phyloP scores from a whole-genome alignment of 2,797 vertebrate genomes.

The Poecile montanus region DNA sequence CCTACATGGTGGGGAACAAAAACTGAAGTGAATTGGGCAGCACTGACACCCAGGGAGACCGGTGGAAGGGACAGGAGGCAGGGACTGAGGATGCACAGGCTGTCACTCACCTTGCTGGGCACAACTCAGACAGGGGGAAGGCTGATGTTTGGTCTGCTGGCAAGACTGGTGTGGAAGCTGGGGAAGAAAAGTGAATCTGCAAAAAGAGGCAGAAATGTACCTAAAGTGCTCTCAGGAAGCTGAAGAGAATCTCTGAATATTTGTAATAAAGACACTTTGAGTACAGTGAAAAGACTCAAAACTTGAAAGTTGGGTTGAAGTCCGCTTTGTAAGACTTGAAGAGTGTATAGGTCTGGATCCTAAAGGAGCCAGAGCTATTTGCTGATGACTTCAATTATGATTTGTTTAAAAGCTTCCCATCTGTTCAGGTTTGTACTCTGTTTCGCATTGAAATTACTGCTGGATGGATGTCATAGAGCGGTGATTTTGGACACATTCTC shows the following conservation, averaged over 20 bases:
- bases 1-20: neutral
- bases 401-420: conserved; percentile 49
- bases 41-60: accelerated
- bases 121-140: neutral
- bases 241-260: neutral
- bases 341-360: neutral
- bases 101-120: neutral
- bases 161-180: neutral
- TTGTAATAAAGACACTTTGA: neutral
- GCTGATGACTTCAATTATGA: neutral
- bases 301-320: neutral
- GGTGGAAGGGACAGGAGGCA: neutral
- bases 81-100: neutral
- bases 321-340: neutral
- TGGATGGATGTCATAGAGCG: neutral
- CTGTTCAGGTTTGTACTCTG: conserved; percentile 10
- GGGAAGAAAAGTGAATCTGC: neutral
- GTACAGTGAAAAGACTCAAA: neutral
- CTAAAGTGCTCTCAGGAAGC: neutral
- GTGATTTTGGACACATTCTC: conserved; percentile 20
- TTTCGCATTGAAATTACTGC: conserved; percentile 42
- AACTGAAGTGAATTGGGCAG: neutral
- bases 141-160: neutral
- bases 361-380: neutral
- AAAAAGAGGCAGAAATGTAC: neutral